Conservation (phyloP, 1,140 invertebrate genomes). For the Pseudomyrmex pallidus region DNA sequence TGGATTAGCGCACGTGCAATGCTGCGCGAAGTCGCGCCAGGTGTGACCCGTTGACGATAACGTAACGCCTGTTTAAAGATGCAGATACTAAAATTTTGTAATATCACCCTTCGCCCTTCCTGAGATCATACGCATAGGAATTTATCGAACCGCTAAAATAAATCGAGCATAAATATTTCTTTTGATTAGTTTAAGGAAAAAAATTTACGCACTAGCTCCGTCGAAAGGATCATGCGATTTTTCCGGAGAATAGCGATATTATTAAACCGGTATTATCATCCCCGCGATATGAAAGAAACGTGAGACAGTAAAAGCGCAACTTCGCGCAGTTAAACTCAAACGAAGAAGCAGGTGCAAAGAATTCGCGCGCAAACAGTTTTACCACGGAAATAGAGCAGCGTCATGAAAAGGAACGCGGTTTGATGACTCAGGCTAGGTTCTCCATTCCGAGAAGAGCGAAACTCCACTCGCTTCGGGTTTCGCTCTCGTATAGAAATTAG, state of each 20-base stretch:
- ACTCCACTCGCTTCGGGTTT: slow-evolving; percentile 73
- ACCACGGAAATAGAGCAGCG: slow-evolving; percentile 63
- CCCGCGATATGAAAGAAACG: background rate
- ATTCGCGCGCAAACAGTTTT: slow-evolving; percentile 60
- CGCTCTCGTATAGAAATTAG: slow-evolving; percentile 76
- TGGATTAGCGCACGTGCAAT: slow-evolving; percentile 41
- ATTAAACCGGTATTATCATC: slow-evolving; percentile 2
- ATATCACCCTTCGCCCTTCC: background rate
- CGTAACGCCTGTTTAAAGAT: slow-evolving; percentile 40
- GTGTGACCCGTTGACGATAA: slow-evolving; percentile 18
- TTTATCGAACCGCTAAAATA: background rate
- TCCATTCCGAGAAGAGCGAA: slow-evolving; percentile 61
- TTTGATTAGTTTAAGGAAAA: background rate
- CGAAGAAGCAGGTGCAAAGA: slow-evolving; percentile 62
- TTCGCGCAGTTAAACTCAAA: slow-evolving; percentile 37
- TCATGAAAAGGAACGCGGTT: background rate
- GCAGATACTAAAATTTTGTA: slow-evolving; percentile 35
- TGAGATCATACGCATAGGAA: background rate
- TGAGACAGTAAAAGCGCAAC: background rate
- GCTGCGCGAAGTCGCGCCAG: slow-evolving; percentile 21
- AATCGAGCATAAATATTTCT: background rate
- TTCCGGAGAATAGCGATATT: background rate
- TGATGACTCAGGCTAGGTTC: slow-evolving; percentile 70
- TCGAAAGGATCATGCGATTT: background rate
- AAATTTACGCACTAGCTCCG: too few species aligned